These are phyloP conservation scores for Lagopus leucura DNA, from an alignment of 2,113 vertebrate genomes.

Conservation along the genomic window DNA sequence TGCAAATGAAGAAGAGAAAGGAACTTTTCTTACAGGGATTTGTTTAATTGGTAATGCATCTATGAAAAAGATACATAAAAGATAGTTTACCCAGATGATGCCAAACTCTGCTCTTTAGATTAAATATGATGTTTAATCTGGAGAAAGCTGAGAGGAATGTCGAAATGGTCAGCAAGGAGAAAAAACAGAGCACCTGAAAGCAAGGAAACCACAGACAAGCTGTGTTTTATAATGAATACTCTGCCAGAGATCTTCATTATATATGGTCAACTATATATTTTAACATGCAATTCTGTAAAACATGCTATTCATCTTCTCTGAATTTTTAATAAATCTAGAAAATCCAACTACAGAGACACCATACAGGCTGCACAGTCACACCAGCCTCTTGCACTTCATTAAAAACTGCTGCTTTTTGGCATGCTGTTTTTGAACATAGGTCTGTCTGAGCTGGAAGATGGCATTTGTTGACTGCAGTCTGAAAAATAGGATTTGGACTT, in stretches of 20 bases:
- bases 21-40: not conserved
- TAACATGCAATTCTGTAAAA: constrained; percentile 9
- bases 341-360: not conserved
- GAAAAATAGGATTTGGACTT: not conserved
- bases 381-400: not conserved
- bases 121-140: not conserved
- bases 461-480: not conserved
- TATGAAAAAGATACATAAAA: not conserved
- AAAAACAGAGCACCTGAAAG: constrained; percentile 24
- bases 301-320: not conserved
- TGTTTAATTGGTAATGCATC: not conserved
- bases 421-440: not conserved
- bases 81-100: not conserved
- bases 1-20: not conserved
- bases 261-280: not conserved
- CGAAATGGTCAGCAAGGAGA: not conserved
- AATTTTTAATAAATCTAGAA: constrained; percentile 11
- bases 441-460: not conserved
- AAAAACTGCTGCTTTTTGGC: not conserved
- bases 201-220: not conserved
- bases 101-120: not conserved
- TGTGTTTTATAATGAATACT: constrained; percentile 30
- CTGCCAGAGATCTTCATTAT: constrained; percentile 1
- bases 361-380: not conserved
- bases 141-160: not conserved